phyloP scores from a whole-genome alignment of 2,888 invertebrate genomes.

The Balanococcus diminutus region DNA sequence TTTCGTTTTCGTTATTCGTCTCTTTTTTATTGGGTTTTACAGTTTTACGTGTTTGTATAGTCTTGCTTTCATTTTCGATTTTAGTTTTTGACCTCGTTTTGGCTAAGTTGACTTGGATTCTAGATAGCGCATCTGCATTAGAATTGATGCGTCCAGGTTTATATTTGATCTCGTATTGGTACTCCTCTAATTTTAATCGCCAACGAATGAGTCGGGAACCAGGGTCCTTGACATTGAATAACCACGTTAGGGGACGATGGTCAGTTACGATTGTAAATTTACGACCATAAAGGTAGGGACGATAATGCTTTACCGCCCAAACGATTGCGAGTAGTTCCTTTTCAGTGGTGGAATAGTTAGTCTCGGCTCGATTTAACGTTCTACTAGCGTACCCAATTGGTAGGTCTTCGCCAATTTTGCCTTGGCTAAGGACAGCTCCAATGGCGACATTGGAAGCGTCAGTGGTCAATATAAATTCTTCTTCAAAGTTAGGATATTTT shows the following conservation, averaged over 20 bases:
- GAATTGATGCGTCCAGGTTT: background rate
- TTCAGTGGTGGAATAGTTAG: conserved; percentile 12
- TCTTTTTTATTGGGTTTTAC: too few species aligned
- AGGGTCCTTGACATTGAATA: background rate
- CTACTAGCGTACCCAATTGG: background rate
- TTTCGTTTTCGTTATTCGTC: too few species aligned
- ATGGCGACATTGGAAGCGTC: conserved; percentile 1
- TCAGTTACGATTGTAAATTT: conserved; percentile 2
- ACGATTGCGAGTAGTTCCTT: background rate
- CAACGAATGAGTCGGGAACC: background rate
- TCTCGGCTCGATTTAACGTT: conserved; percentile 15
- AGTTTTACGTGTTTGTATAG: too few species aligned
- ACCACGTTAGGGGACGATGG: conserved; percentile 2
- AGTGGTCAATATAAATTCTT: conserved; percentile 1
- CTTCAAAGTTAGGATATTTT: background rate
- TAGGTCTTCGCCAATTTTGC: background rate
- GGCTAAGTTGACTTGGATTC: too few species aligned
- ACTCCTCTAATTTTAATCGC: conserved; percentile 17
- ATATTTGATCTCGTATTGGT: background rate
- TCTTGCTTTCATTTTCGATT: too few species aligned
- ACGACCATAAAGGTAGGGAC: background rate
- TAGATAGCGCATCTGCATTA: background rate
- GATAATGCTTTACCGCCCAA: conserved; percentile 4
- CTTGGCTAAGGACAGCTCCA: background rate
- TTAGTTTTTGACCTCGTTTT: too few species aligned